These are phyloP conservation scores for Anser cygnoides DNA, from an alignment of 2,113 vertebrate species.

Conservation along the genomic window DNA sequence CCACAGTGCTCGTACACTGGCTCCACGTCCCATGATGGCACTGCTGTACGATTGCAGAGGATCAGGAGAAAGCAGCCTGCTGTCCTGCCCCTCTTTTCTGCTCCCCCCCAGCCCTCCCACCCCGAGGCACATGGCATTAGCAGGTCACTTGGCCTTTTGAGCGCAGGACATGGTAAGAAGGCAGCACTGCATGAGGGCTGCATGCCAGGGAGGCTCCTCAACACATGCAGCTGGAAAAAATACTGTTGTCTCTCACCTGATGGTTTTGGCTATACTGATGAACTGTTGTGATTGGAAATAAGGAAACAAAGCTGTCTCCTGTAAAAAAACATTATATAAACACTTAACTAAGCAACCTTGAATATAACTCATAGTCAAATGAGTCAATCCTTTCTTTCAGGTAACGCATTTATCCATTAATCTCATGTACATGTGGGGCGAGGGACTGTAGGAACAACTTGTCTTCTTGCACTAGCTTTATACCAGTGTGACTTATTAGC, in stretches of 20 bases:
- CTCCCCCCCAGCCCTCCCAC: not conserved
- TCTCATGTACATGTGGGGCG: not conserved
- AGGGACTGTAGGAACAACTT: not conserved
- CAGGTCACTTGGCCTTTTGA: not conserved
- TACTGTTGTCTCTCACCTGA: constrained; percentile 54
- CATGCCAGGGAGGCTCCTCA: not conserved
- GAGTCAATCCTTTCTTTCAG: constrained; percentile 15
- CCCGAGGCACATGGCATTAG: not conserved
- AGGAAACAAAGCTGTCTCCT: constrained; percentile 66
- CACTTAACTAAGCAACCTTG: constrained; percentile 34
- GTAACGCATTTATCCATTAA: not conserved
- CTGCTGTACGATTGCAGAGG: not conserved
- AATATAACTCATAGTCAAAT: constrained; percentile 20
- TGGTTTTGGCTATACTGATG: constrained; percentile 44
- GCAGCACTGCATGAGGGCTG: not conserved
- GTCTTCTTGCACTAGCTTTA: not conserved
- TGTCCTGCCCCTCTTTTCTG: not conserved
- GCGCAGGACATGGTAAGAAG: constrained; percentile 53
- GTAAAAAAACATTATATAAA: constrained; percentile 67
- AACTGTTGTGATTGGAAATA: constrained; percentile 60
- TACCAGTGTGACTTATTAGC: not conserved
- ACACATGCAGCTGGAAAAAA: constrained; percentile 37
- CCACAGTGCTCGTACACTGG: not conserved
- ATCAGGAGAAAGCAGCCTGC: not conserved
- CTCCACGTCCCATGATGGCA: not conserved